Base-by-base conservation (phyloP, 2,888 invertebrate genomes). In the Ommatoiulus sabulosus region DNA sequence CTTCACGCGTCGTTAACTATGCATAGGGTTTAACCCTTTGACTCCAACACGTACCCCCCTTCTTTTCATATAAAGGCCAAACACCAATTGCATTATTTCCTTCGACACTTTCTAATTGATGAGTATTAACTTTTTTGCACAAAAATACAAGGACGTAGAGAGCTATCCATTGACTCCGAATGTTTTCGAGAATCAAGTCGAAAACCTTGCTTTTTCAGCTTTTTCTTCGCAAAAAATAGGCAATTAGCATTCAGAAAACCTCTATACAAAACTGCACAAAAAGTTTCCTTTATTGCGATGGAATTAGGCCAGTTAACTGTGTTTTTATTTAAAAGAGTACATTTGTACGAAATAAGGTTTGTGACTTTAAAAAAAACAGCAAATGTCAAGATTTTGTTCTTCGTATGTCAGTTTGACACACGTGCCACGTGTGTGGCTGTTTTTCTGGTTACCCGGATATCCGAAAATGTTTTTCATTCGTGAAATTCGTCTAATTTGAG, bases 361-460 rank as follows among this genome's bases (percentile, higher is more conserved):
- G 24, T 24, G 24, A 24, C 72, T 24, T 72, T 10, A 72, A 72
- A 24, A 10, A 24, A 72, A 10, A 72, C 24, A 3, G 24, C 20
- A 72, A 72, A 72, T 72, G 20, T 72, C 72, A 72, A 72, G 72
- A 72, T 72, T 72, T 72, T 7, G 24, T 24, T 24, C 24, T 72
- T 72, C 24, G 8, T 24, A 72, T 24, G 10, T 72, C 72, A 72
- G 24, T 72, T 20, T 72, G 72, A 72, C 72, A 72, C 24, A n/a
- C 24, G 24, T 63, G 63, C 63, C 63, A n/a, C n/a, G 0, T n/a
- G 3, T n/a, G 57, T 2, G 10, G 57, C n/a, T 57, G 57, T 72
- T 72, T 72, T 24, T 72, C 72, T 72, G 72, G n/a, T 72, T 24
- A 72, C 72, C 72, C 72, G 72, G 72, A 72, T 72, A 72, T 72